phyloP scores from a whole-genome alignment of 2,113 vertebrate genomes.

The Dendropsophus ebraccatus region DNA sequence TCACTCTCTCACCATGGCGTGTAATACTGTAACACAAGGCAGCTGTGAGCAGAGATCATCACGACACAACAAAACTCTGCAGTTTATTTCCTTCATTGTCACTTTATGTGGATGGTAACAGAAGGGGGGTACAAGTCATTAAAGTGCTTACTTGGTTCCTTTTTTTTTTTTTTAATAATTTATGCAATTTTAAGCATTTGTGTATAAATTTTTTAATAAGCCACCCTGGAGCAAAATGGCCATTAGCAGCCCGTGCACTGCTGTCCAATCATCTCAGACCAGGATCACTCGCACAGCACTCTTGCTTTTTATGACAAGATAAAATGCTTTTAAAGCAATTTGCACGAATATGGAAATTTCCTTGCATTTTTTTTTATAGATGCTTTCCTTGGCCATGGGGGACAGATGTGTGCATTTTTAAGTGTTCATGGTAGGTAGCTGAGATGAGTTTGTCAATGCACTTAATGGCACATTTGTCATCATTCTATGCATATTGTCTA shows the following conservation, averaged over 20 bases:
- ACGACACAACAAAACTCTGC: slow-evolving; percentile 28
- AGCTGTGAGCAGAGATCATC: background rate
- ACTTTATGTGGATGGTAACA: slow-evolving; percentile 62
- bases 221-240: slow-evolving; percentile 99
- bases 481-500: background rate
- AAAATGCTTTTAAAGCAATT: slow-evolving; percentile 99
- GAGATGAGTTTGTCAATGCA: background rate
- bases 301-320: slow-evolving; percentile 97
- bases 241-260: slow-evolving; percentile 99
- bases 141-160: slow-evolving; percentile 93
- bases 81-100: slow-evolving; percentile 66
- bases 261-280: slow-evolving; percentile 98
- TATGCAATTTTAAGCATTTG: slow-evolving; percentile 99
- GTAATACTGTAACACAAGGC: background rate
- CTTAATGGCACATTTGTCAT: background rate
- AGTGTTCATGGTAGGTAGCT: background rate
- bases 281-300: slow-evolving; percentile 98
- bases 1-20: background rate
- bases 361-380: slow-evolving; percentile 69
- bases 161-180: slow-evolving; percentile 87
- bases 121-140: slow-evolving; percentile 66
- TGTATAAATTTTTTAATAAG: slow-evolving; percentile 99
- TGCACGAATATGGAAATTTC: slow-evolving; percentile 99
- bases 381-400: slow-evolving; percentile 86
- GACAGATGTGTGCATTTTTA: slow-evolving; percentile 72